Evolutionary conservation across 1,140 invertebrate genomes (phyloP), one percentile per base, ranked within the genome.

Genomic region (Conus betulinus): DNA sequence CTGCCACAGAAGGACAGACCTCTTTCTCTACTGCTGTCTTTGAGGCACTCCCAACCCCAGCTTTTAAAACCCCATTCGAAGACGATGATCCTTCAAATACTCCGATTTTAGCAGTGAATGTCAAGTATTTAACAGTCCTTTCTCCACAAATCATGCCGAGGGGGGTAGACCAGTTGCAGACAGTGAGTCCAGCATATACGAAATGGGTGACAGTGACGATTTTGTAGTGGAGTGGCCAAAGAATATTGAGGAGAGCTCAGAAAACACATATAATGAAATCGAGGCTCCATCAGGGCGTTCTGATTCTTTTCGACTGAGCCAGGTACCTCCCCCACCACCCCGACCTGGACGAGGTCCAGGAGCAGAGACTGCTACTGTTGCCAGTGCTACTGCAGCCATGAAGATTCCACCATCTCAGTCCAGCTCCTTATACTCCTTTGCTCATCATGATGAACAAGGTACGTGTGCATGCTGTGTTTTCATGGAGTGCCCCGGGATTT

Each of bases 61-160:
- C 52, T 4, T 76, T 87, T 53, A 87, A 23, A 20, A 5, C 71
- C 4, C 74, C 71, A 5, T 27, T 81, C 51, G 27, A 81, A 13
- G 25, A 60, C 53, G 85, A 87, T 57, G 85, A 87, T 57, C 85
- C 85, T 23, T 87, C 53, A 87, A 87, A 53, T 87, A 87, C 71
- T 87, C 85, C 3, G 74, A 52, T 6, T 87, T 87, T 79, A 20
- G 25, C 51, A 55, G 4, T 10, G 85, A 87, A 20, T 87, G 85
- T 57, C 85, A 87, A 74, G 52, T n/a, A 39, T 87, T 87, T 17
- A 87, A 87, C 74, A 55, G 8, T 8, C 84, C 84, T 85, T n/a
- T 23, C 2, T 52, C 79, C 79, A 1, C 79, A 53, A 25, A 53
- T 23, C 15, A 6, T 55, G 13, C 55, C 15, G 13, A 6, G 5